Base-by-base conservation (phyloP, 2,113 vertebrate genomes). In the Macquaria australasica region DNA sequence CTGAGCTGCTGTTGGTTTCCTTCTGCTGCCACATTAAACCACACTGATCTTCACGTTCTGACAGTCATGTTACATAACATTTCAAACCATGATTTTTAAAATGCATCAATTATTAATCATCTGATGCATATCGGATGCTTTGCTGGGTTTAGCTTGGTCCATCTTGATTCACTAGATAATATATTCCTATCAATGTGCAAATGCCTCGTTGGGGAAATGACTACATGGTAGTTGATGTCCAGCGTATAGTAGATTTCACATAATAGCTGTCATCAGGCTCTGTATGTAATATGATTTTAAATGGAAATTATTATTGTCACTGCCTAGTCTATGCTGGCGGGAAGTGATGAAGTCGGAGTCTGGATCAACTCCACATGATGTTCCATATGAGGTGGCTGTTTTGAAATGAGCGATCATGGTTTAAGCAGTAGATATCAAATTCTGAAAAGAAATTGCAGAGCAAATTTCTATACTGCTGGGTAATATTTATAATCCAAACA, bases 1-100 rank as follows among this genome's bases (percentile, higher is more conserved):
- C 48, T 5, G 53, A 78, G 66, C 21, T 31, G 58, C 70, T 60
- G 69, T 41, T 58, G n/a, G 8, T 20, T 82, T 74, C 74, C 70
- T 12, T 0, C 9, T 15, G 53, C 64, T 75, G 53, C 48, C 21
- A 23, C 55, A 45, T 70, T 67, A 28, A 87, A 70, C 21, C 39
- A 4, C 43, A 68, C 28, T 18, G 41, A 66, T 51, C 62, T 10
- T 1, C 53, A 55, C 39, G 45, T 67, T 75, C 25, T 70, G 50
- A 50, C 80, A 39, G 34, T 55, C 70, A n/a, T 56, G 14, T 45
- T 75, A 2, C 28, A 72, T 18, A n/a, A 53, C 25, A 25, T 59
- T 39, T 63, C 3, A 71, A 59, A 63, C 68, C 23, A 41, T 48
- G 12, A 43, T 10, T 43, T 43, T 43, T 11, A 37, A 3, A 5